Conservation (phyloP, 2,113 vertebrate species). For the Bos javanicus region DNA sequence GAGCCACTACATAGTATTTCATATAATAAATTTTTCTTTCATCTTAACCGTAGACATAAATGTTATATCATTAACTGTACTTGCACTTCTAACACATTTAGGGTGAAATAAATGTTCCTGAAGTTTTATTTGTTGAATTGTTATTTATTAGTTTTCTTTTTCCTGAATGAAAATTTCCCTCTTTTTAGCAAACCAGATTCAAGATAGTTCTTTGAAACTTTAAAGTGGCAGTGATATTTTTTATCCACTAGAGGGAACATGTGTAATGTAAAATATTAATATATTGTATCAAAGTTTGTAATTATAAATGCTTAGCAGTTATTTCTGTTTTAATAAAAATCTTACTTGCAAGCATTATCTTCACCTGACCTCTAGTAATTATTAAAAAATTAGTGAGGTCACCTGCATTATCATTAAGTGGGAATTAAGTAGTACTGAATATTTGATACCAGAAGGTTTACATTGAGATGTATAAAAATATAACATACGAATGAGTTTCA, state of each 20-base stretch:
- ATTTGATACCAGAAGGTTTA: background rate
- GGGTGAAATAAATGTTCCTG: background rate
- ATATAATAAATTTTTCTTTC: background rate
- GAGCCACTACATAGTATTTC: background rate
- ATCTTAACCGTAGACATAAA: background rate
- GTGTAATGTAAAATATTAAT: background rate
- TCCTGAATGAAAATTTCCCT: background rate
- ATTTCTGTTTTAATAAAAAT: conserved; percentile 46
- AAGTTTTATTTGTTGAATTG: conserved; percentile 27
- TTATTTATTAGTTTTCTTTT: background rate
- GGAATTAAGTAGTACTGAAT: background rate
- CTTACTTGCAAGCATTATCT: background rate
- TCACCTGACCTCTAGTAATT: background rate
- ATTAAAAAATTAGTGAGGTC: background rate
- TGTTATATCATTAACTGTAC: background rate
- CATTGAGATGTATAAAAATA: background rate
- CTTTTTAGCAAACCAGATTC: conserved; percentile 4
- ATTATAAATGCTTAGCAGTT: conserved; percentile 21
- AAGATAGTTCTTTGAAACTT: background rate
- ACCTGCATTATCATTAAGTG: background rate
- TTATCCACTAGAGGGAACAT: conserved; percentile 73
- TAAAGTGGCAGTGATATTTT: conserved; percentile 34
- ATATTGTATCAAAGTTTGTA: background rate
- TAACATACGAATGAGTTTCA: background rate
- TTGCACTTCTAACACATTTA: background rate